A percentile compares a stretch with the other conserved stretches of the same genome.
These are phyloP conservation scores for Paedocypris micromegethes DNA, from an alignment of 2,797 vertebrate genomes.

Conservation along the genomic window DNA sequence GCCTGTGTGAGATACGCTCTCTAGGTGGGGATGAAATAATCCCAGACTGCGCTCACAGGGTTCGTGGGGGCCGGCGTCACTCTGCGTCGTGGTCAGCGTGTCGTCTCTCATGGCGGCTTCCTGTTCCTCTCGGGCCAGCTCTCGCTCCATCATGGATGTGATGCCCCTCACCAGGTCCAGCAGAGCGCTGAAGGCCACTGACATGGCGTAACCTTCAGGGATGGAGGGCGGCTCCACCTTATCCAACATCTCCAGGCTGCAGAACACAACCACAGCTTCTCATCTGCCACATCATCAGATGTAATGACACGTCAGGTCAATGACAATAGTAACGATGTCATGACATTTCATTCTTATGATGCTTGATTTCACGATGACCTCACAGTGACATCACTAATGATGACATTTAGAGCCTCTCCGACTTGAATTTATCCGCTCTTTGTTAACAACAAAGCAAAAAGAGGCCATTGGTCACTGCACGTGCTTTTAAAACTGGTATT, in stretches of 20 bases:
- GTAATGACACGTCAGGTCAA: too few relatives aligned
- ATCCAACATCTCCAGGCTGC: conserved; percentile 95
- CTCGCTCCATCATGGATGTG: conserved; percentile 92
- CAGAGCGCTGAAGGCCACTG: conserved; percentile 96
- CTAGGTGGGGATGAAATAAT: background rate
- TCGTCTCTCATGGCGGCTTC: conserved; percentile 51
- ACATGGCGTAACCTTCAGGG: conserved; percentile 98
- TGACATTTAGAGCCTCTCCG: too few relatives aligned
- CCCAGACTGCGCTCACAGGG: conserved; percentile 65
- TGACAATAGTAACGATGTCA: too few relatives aligned
- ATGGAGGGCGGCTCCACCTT: conserved; percentile 97
- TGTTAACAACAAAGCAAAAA: too few relatives aligned
- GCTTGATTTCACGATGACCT: too few relatives aligned
- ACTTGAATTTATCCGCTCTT: too few relatives aligned
- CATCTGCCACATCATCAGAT: too few relatives aligned
- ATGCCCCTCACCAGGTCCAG: conserved; percentile 95
- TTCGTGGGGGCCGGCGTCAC: conserved; percentile 65
- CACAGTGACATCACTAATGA: too few relatives aligned
- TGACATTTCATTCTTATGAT: too few relatives aligned
- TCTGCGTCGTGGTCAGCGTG: conserved; percentile 42
- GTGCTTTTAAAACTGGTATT: too few relatives aligned
- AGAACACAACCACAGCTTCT: background rate
- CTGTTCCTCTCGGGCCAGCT: conserved; percentile 69
- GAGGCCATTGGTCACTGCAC: too few relatives aligned
- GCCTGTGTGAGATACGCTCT: too few relatives aligned